Evolutionary conservation across 2,797 vertebrate species (phyloP).

Genomic region (Vultur gryphus): DNA sequence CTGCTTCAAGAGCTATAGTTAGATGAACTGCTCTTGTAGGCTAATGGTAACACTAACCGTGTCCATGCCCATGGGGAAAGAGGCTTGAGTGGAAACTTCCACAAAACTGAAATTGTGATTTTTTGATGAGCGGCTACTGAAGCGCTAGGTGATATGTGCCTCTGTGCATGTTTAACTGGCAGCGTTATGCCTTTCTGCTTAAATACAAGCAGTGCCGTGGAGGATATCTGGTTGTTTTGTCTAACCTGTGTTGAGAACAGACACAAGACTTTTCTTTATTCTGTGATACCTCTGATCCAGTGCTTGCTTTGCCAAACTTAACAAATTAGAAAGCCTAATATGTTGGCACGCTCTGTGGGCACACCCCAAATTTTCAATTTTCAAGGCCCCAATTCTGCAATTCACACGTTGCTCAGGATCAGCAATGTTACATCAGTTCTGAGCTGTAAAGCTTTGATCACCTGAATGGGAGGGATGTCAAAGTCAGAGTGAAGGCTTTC

Average conservation of each 20-base stretch:
- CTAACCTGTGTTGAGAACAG: background rate
- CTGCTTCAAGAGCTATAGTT: background rate
- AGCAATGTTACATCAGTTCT: background rate
- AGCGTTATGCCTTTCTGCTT: background rate
- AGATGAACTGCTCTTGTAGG: background rate
- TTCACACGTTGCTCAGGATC: background rate
- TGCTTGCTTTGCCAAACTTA: constrained; percentile 13
- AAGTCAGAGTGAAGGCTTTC: background rate
- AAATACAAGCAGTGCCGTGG: background rate
- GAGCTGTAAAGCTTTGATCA: background rate
- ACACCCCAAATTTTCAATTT: background rate
- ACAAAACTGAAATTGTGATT: background rate
- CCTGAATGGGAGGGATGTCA: background rate
- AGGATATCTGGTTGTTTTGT: background rate
- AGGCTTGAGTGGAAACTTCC: background rate
- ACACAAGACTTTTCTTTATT: background rate
- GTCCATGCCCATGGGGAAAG: background rate
- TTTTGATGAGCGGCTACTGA: background rate
- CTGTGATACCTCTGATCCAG: background rate
- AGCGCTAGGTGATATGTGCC: background rate
- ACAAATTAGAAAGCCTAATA: constrained; percentile 30
- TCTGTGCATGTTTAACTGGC: background rate
- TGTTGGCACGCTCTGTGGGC: background rate
- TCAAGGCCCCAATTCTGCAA: background rate
- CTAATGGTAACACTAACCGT: background rate